These are phyloP conservation scores for Lamellibrachia luymesi DNA, from an alignment of 1,140 invertebrate genomes.

Conservation along the genomic window DNA sequence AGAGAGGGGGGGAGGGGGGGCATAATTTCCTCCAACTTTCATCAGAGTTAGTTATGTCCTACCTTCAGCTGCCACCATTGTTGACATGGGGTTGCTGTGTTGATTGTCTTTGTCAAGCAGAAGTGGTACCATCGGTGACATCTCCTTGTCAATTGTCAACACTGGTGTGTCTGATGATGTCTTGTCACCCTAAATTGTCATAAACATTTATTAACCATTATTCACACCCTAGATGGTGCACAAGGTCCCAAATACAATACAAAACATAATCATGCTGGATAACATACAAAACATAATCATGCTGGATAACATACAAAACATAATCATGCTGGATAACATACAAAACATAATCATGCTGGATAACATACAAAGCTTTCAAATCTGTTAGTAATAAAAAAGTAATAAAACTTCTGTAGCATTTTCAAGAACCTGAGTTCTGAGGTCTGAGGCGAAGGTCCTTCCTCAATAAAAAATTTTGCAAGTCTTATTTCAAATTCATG, in stretches of 20 bases:
- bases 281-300: not conserved
- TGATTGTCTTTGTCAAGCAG: not conserved
- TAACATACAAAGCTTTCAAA: too few species aligned
- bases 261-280: not conserved
- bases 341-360: not conserved
- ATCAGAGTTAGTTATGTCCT: not conserved
- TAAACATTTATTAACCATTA: not conserved
- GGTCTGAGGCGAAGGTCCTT: too few species aligned
- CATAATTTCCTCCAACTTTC: not conserved
- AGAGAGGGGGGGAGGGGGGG: too few species aligned
- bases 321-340: not conserved
- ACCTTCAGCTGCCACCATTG: not conserved
- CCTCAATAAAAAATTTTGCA: too few species aligned
- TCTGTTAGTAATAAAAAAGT: too few species aligned
- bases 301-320: not conserved
- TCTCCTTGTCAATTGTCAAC: not conserved
- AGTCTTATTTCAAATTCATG: too few species aligned
- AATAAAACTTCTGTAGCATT: too few species aligned
- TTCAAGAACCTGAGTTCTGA: too few species aligned
- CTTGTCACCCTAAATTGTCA: not conserved
- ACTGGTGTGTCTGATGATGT: not conserved
- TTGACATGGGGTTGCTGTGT: not conserved
- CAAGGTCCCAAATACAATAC: not conserved
- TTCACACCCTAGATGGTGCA: too few species aligned
- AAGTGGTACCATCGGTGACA: not conserved